Percentiles rank a stretch among this genome's conserved stretches.
Conservation (phyloP, 2,113 vertebrate genomes). For the Stictonetta naevosa region DNA sequence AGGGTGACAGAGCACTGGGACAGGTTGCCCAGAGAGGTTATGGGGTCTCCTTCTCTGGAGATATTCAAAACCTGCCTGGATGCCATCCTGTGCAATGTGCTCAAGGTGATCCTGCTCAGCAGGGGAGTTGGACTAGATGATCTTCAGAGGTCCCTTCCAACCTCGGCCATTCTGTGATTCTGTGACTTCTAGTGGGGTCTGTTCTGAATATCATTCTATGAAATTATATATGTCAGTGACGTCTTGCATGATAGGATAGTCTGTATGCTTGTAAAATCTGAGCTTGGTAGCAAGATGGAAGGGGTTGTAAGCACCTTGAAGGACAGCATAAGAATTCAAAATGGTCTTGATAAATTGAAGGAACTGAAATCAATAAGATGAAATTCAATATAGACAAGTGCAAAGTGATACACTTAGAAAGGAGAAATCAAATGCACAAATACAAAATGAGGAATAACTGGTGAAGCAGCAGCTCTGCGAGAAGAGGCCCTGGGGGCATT, state of each 20-base stretch:
- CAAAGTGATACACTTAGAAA: conserved; percentile 57
- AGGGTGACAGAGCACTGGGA: too few relatives aligned
- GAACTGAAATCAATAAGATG: conserved; percentile 52
- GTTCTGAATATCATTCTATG: background rate
- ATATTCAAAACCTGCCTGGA: too few relatives aligned
- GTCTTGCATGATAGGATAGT: background rate
- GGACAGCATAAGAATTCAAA: conserved; percentile 26
- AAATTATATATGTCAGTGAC: background rate
- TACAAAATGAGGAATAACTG: conserved; percentile 44
- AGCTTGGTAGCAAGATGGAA: background rate
- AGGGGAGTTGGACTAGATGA: too few relatives aligned
- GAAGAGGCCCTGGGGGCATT: conserved; percentile 26
- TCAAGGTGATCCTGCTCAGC: too few relatives aligned
- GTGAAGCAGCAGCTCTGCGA: conserved; percentile 38
- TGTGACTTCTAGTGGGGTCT: background rate
- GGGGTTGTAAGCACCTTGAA: background rate
- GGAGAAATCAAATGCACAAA: conserved; percentile 57
- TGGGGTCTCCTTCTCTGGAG: too few relatives aligned
- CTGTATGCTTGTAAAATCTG: background rate
- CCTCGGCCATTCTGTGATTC: too few relatives aligned
- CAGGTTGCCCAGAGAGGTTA: too few relatives aligned
- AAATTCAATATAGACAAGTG: conserved; percentile 59
- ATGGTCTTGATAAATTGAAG: conserved; percentile 47
- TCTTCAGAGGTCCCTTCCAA: too few relatives aligned
- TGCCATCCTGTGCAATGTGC: too few relatives aligned